A percentile compares a stretch with the other conserved stretches of the same genome.
Evolutionary conservation across 2,797 vertebrate species (phyloP).

Genomic region (Balearica regulorum): DNA sequence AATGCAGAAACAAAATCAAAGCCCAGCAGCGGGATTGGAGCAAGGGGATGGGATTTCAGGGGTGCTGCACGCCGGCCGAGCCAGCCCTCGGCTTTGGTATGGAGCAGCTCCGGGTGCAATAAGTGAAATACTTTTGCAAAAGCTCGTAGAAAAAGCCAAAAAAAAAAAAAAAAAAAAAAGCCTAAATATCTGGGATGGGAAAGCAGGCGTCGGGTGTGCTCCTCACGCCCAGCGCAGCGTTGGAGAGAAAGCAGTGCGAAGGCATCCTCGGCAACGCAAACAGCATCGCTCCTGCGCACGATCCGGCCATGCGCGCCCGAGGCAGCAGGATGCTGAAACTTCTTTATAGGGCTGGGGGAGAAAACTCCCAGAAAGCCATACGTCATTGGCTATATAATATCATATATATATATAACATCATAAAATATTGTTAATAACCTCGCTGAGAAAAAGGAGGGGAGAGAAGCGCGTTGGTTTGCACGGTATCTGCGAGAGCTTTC

Average conservation of each 20-base stretch:
- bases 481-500: not conserved
- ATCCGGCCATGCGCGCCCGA: accelerated
- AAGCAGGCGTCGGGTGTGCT: not conserved
- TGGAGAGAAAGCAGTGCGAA: not conserved
- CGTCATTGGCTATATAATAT: not conserved
- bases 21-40: not conserved
- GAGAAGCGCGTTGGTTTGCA: not conserved
- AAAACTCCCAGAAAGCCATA: not conserved
- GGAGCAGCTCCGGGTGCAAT: not conserved
- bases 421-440: not conserved
- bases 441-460: not conserved
- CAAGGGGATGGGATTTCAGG: accelerated
- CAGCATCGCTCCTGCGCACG: accelerated
- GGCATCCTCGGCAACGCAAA: not conserved
- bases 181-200: not conserved
- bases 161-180: not conserved
- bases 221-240: accelerated
- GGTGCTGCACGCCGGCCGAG: accelerated
- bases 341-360: not conserved
- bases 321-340: not conserved
- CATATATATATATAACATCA: not conserved
- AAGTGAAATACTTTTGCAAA: not conserved
- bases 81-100: not conserved
- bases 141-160: not conserved
- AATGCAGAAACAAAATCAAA: not conserved